These are phyloP conservation scores for Odobenus rosmarus DNA, from an alignment of 2,113 vertebrate genomes.

Conservation along the genomic window DNA sequence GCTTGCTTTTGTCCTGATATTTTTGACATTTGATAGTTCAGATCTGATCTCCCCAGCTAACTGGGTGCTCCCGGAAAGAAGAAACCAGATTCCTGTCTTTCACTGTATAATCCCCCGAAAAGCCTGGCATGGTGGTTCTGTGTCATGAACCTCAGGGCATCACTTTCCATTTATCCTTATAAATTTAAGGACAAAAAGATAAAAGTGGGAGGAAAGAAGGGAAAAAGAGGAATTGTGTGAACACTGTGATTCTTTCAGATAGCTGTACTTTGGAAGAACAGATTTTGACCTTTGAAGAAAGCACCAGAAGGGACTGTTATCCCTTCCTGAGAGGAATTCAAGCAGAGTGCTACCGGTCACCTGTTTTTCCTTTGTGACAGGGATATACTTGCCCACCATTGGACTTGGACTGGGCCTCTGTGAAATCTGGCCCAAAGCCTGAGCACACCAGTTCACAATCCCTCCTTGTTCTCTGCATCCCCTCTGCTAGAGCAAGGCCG, in stretches of 20 bases:
- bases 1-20: slow-evolving; percentile 36
- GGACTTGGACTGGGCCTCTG: neutral
- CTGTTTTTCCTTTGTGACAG: neutral
- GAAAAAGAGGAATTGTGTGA: neutral
- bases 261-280: neutral
- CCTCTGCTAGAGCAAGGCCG: neutral
- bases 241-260: neutral
- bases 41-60: slow-evolving; percentile 57
- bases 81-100: slow-evolving; percentile 60
- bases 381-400: neutral
- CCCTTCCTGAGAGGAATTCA: neutral
- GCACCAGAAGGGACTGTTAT: neutral
- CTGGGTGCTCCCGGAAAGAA: slow-evolving; percentile 41
- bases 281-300: slow-evolving; percentile 50
- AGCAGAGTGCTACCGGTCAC: neutral
- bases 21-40: slow-evolving; percentile 56
- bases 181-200: slow-evolving; percentile 19
- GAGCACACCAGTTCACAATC: neutral
- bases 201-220: neutral
- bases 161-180: slow-evolving; percentile 29
- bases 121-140: neutral
- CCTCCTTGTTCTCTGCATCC: neutral
- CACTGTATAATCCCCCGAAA: neutral
- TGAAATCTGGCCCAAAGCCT: neutral
- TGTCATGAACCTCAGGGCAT: neutral